phyloP scores from a whole-genome alignment of 1,140 invertebrate genomes.

The Tribolium castaneum region DNA sequence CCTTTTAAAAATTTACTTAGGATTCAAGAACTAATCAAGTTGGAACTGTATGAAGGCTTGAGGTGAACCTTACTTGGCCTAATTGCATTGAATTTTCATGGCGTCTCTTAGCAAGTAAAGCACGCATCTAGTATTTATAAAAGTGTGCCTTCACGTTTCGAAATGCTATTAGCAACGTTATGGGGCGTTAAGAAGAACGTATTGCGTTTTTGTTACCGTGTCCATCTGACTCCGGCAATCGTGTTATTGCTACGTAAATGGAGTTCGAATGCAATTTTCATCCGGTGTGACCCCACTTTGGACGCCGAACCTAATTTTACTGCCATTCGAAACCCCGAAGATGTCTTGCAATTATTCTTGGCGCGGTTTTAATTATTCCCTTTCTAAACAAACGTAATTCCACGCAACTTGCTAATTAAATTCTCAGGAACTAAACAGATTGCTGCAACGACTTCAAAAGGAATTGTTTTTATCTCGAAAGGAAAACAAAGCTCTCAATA shows the following conservation, averaged over 20 bases:
- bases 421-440: slow-evolving; percentile 32
- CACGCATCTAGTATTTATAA: slow-evolving; percentile 51
- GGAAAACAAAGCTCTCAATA: slow-evolving; percentile 34
- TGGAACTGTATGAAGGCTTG: slow-evolving; percentile 31
- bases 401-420: slow-evolving; percentile 35
- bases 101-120: slow-evolving; percentile 46
- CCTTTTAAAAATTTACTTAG: slow-evolving; percentile 26
- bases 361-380: slow-evolving; percentile 37
- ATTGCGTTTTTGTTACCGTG: slow-evolving; percentile 45
- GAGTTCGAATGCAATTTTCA: slow-evolving; percentile 44
- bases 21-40: slow-evolving; percentile 30
- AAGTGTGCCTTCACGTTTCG: slow-evolving; percentile 46
- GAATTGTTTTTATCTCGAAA: slow-evolving; percentile 30
- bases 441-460: slow-evolving; percentile 28
- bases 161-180: slow-evolving; percentile 47
- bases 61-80: slow-evolving; percentile 45
- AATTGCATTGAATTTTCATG: slow-evolving; percentile 55
- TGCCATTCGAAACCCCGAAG: slow-evolving; percentile 14
- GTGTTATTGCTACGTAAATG: slow-evolving; percentile 46
- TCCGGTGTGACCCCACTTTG: slow-evolving; percentile 42
- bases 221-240: slow-evolving; percentile 39
- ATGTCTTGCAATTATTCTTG: slow-evolving; percentile 35
- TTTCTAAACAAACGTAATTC: slow-evolving; percentile 35
- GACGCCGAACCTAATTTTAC: slow-evolving; percentile 36
- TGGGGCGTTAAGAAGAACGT: slow-evolving; percentile 47